A percentile compares a stretch with the other conserved stretches of the same genome.
These are phyloP conservation scores for Microctenopoma stevenorrisi DNA, from an alignment of 2,797 vertebrate genomes.

Conservation along the genomic window DNA sequence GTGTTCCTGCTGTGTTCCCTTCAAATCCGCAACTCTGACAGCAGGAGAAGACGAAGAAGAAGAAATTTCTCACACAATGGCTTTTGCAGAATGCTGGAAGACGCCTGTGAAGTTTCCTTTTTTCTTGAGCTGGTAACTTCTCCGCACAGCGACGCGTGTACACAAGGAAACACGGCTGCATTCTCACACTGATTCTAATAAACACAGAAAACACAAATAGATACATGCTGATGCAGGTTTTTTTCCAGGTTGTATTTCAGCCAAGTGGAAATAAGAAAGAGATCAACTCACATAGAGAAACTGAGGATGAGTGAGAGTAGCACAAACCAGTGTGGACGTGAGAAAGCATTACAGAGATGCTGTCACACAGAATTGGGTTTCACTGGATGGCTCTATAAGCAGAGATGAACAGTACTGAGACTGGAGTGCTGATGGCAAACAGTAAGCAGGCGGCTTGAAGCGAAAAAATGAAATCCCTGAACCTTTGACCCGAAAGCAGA, in stretches of 20 bases:
- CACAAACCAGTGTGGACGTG: slow-evolving; percentile 12
- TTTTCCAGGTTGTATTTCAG: slow-evolving; percentile 21
- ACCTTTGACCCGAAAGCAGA: slow-evolving; percentile 46
- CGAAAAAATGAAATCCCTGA: slow-evolving; percentile 46
- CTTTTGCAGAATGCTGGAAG: slow-evolving; percentile 51
- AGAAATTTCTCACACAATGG: slow-evolving; percentile 48
- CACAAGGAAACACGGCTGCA: slow-evolving; percentile 18
- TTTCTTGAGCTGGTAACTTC: slow-evolving; percentile 53
- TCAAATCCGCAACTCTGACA: slow-evolving; percentile 64
- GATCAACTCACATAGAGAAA: slow-evolving; percentile 35
- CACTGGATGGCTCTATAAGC: slow-evolving; percentile 14
- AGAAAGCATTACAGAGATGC: slow-evolving; percentile 32
- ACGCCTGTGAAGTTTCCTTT: slow-evolving; percentile 56
- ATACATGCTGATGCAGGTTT: slow-evolving; percentile 5
- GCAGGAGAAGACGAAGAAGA: slow-evolving; percentile 40
- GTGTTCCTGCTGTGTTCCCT: slow-evolving; percentile 53
- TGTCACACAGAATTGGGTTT: slow-evolving; percentile 31
- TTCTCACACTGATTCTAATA: slow-evolving; percentile 5
- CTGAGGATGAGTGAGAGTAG: slow-evolving; percentile 10
- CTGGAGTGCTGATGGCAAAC: slow-evolving; percentile 47
- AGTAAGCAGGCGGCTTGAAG: slow-evolving; percentile 30
- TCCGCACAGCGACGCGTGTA: slow-evolving; percentile 6
- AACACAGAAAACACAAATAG: slow-evolving; percentile 18
- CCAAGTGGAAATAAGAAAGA: slow-evolving; percentile 29
- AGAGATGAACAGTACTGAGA: slow-evolving; percentile 36